phyloP scores from a whole-genome alignment of 1,140 invertebrate genomes.

The Theocolax elegans region DNA sequence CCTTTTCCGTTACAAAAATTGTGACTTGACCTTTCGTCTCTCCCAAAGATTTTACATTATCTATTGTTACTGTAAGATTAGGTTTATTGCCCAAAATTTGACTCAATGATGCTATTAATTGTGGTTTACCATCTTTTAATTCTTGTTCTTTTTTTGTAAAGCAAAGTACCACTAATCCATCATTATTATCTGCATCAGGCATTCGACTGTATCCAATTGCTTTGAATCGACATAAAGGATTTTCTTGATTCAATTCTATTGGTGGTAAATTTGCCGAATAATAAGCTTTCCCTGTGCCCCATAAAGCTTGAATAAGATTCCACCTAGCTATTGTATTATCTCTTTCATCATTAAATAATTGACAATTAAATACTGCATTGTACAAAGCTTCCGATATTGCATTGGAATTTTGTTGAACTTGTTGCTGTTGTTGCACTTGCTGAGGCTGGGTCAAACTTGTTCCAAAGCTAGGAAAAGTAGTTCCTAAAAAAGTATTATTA shows the following conservation, averaged over 20 bases:
- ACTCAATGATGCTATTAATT: constrained; percentile 76
- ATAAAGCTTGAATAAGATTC: constrained; percentile 93
- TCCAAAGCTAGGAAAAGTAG: constrained; percentile 53
- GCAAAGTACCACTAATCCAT: constrained; percentile 85
- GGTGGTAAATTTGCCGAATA: constrained; percentile 79
- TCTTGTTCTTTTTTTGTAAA: constrained; percentile 85
- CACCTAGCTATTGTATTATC: constrained; percentile 91
- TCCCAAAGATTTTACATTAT: constrained; percentile 78
- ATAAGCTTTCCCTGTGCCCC: constrained; percentile 88
- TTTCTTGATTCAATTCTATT: constrained; percentile 87
- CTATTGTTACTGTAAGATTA: constrained; percentile 81
- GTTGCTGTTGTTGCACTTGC: constrained; percentile 71
- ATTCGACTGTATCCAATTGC: constrained; percentile 90
- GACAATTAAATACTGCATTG: constrained; percentile 84
- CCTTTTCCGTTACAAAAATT: constrained; percentile 84
- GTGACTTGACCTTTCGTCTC: constrained; percentile 83
- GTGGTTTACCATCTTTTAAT: constrained; percentile 78
- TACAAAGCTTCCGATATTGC: constrained; percentile 77
- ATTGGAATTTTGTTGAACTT: constrained; percentile 69
- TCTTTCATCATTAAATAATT: constrained; percentile 91
- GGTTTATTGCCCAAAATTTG: constrained; percentile 84
- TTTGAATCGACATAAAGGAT: constrained; percentile 92
- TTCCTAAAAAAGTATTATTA: constrained; percentile 31
- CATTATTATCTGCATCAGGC: constrained; percentile 84
- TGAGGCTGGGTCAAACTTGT: constrained; percentile 51